Base-by-base conservation (phyloP, 2,797 vertebrate genomes). In the Delichon dasypus region DNA sequence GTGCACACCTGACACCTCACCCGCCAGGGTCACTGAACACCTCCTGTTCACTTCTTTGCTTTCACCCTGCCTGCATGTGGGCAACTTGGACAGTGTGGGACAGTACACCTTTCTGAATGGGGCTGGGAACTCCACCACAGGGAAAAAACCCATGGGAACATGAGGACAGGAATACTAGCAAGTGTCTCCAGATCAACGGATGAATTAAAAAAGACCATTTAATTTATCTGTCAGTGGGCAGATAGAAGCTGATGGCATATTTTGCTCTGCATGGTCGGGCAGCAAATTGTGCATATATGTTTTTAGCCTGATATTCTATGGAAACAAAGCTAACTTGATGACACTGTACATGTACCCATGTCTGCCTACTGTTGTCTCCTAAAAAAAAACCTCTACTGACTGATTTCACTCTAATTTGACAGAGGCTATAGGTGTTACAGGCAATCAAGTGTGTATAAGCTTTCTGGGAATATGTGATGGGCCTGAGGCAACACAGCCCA, bases 211-310 rank as follows among this genome's bases (percentile, higher is more conserved):
- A 88, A 73, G 60, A 91, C 14, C 73, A 94, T 95, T 92, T 96
- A 92, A 94, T 96, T 93, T 84, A 93, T 85, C 93, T 94, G 80
- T 95, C 94, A 96, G 68, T 95, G 91, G 83, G 67, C 61, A 95
- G 93, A 94, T 16, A 96, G 89, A 88, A 96, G 60, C 55, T 94
- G 91, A 90, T 94, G 93, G 77, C 83, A 68, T 76, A 72, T 92
- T 94, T 66, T 64, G 85, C 89, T 86, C 45, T 2, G 66, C 95
- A 93, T 91, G 91, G 88, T 85, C 2, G 1, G 74, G 89, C 89
- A 94, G 89, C 88, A 96, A 95, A 97, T 91, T 76, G 83, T 79
- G 89, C 94, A 91, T 92, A 67, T 95, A 92, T 95, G 92, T 95
- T 96, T 95, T 95, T 93, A 96, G 67, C 60, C 74, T 67, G 83